Conservation (phyloP, 2,888 invertebrate species). For the Lasioglossum calceatum region DNA sequence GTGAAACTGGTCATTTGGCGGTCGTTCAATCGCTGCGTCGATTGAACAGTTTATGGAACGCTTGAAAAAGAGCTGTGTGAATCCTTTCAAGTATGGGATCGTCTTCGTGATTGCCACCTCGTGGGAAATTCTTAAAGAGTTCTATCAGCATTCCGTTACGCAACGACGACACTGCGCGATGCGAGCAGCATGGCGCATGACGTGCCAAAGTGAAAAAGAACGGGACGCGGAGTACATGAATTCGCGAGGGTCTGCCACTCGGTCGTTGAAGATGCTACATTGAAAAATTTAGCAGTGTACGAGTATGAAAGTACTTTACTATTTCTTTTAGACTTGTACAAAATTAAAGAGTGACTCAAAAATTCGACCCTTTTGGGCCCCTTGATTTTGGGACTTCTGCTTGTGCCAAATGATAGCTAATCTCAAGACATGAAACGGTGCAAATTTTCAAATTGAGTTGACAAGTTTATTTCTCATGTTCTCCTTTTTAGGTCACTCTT, state of each 20-base stretch:
- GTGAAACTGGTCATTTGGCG: conserved; percentile 33
- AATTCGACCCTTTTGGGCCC: not conserved
- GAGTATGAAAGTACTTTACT: not conserved
- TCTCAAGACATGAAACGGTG: not conserved
- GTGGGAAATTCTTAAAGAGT: conserved; percentile 49
- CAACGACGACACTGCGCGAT: conserved; percentile 33
- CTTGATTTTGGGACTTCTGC: not conserved
- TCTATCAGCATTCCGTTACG: conserved; percentile 62
- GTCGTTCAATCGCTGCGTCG: conserved; percentile 42
- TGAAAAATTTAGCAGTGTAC: not conserved
- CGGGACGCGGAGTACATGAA: not conserved
- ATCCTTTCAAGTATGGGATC: not conserved
- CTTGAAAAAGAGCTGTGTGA: not conserved
- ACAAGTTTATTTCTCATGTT: not conserved
- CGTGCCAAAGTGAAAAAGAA: not conserved
- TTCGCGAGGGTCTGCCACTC: conserved; percentile 21
- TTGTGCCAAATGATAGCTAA: not conserved
- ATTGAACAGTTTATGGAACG: conserved; percentile 23
- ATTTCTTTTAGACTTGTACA: not conserved
- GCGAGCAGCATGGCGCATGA: not conserved
- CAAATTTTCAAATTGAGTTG: not conserved
- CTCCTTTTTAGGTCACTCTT: not conserved
- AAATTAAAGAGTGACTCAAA: not conserved
- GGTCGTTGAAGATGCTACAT: not conserved
- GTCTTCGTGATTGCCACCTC: not conserved